Percentiles rank a stretch among this genome's conserved stretches.
These are phyloP conservation scores for Cosmopolites sordidus DNA, from an alignment of 2,888 invertebrate genomes.

Conservation along the genomic window DNA sequence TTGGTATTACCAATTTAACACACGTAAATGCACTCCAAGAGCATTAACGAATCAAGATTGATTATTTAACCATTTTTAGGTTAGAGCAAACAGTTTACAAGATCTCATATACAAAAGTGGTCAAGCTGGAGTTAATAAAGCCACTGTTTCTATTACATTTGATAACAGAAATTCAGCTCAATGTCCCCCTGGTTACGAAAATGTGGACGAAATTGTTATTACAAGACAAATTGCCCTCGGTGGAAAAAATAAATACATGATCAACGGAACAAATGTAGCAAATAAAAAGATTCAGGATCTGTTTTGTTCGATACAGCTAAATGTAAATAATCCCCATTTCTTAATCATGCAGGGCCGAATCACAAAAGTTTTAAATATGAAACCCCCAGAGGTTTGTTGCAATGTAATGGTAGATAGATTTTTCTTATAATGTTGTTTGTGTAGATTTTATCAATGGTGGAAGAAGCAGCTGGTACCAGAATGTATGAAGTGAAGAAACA, in stretches of 20 bases:
- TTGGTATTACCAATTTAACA: constrained; percentile 89
- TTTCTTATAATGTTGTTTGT: constrained; percentile 6
- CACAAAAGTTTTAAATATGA: constrained; percentile 98
- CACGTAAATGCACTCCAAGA: constrained; percentile 61
- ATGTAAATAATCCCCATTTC: constrained; percentile 99
- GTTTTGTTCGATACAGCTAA: constrained; percentile 94
- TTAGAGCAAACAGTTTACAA: constrained; percentile 83
- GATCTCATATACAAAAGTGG: constrained; percentile 98
- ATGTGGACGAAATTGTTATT: constrained; percentile 85
- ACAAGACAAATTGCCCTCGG: constrained; percentile 87
- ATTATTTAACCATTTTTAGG: constrained; percentile 53
- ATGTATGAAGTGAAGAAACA: constrained; percentile 95
- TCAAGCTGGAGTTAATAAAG: constrained; percentile 92
- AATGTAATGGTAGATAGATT: background rate
- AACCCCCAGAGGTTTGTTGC: constrained; percentile 78
- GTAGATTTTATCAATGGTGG: constrained; percentile 91
- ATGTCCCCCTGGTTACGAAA: constrained; percentile 88
- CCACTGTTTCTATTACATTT: constrained; percentile 92
- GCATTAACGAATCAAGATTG: background rate
- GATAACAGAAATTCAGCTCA: constrained; percentile 80
- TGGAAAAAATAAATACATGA: constrained; percentile 86
- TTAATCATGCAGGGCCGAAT: constrained; percentile 99
- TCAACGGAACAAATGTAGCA: constrained; percentile 87
- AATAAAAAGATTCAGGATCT: constrained; percentile 90
- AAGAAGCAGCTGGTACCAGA: constrained; percentile 97